These are phyloP conservation scores for Nasalis larvatus DNA, from an alignment of 2,113 vertebrate species.

Conservation along the genomic window DNA sequence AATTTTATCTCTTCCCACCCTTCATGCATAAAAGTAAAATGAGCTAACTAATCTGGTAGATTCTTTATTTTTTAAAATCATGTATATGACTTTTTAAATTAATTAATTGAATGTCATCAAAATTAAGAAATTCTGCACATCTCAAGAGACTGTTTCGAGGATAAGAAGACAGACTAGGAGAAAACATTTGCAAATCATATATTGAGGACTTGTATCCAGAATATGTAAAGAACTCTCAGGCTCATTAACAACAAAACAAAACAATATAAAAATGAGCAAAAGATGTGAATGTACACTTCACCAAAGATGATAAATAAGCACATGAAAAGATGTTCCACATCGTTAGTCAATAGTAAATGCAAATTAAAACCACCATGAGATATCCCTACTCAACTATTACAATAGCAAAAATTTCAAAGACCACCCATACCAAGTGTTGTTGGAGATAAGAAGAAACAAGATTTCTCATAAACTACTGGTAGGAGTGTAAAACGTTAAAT, in stretches of 20 bases:
- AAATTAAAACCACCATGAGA: not conserved
- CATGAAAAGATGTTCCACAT: not conserved
- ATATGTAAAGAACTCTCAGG: not conserved
- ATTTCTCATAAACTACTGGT: not conserved
- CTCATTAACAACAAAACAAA: not conserved
- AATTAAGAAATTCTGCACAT: conserved; percentile 3
- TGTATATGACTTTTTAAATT: not conserved
- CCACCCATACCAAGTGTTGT: not conserved
- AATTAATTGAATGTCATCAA: not conserved
- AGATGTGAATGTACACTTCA: not conserved
- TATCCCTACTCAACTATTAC: not conserved
- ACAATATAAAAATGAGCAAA: not conserved
- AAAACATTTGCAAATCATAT: not conserved
- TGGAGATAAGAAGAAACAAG: not conserved
- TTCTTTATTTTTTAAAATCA: conserved; percentile 7
- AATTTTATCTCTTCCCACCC: not conserved
- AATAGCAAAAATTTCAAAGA: not conserved
- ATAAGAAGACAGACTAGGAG: not conserved
- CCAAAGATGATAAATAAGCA: not conserved
- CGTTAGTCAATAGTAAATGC: not conserved
- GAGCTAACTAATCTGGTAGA: not conserved
- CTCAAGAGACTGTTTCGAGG: not conserved
- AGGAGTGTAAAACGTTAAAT: not conserved
- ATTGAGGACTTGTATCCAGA: not conserved
- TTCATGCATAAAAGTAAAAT: not conserved